Conservation (phyloP, 1,140 invertebrate species). For the Meloidogyne chitwoodi region DNA sequence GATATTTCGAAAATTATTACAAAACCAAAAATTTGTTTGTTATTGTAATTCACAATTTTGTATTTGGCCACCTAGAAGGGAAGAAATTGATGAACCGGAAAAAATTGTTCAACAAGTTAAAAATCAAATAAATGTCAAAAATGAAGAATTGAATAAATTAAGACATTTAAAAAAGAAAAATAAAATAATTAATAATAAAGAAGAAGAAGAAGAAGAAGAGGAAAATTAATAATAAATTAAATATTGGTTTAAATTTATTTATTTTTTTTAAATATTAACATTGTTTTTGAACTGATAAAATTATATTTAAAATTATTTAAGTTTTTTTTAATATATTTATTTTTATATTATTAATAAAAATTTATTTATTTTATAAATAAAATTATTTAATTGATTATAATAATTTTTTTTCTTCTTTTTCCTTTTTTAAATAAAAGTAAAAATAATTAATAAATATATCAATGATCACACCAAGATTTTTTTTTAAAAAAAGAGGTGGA, state of each 20-base stretch:
- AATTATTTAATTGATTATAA: neutral
- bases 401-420: neutral
- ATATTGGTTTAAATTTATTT: too few relatives aligned
- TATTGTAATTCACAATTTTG: constrained; percentile 9
- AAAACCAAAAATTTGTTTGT: constrained; percentile 4
- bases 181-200: too few relatives aligned
- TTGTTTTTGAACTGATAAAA: too few relatives aligned
- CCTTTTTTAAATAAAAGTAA: neutral
- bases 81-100: neutral
- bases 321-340: too few relatives aligned
- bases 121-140: neutral
- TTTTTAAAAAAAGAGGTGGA: neutral
- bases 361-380: neutral
- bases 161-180: neutral
- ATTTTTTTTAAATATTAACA: too few relatives aligned
- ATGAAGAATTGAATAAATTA: neutral
- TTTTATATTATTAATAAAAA: too few relatives aligned
- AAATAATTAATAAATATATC: neutral
- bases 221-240: neutral
- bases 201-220: neutral
- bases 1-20: constrained; percentile 1
- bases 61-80: constrained; percentile 2
- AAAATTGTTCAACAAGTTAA: neutral
- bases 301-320: too few relatives aligned
- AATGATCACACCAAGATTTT: neutral